These are phyloP conservation scores for Lerista edwardsae DNA, from an alignment of 2,797 vertebrate genomes.

Conservation along the genomic window DNA sequence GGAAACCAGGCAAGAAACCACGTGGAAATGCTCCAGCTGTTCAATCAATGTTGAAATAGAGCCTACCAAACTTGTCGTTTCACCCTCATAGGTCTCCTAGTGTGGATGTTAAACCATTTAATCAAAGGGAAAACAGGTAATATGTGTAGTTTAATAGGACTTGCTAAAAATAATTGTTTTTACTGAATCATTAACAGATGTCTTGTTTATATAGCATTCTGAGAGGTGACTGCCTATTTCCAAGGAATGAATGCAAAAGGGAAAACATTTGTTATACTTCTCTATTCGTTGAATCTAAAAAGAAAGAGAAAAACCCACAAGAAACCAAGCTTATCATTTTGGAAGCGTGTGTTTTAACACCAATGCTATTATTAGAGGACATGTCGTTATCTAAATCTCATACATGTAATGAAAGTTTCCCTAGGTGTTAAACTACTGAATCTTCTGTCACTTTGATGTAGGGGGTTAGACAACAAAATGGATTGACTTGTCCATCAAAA, in stretches of 20 bases:
- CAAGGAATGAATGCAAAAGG: neutral
- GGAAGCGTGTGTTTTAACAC: slow-evolving; percentile 53
- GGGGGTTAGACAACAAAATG: slow-evolving; percentile 59
- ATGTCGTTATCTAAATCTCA: slow-evolving; percentile 72
- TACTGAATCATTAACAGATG: slow-evolving; percentile 37
- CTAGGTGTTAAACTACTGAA: slow-evolving; percentile 64
- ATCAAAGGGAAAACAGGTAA: neutral
- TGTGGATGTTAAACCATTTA: slow-evolving; percentile 33
- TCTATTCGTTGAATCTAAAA: slow-evolving; percentile 41
- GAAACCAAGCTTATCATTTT: slow-evolving; percentile 26
- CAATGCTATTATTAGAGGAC: slow-evolving; percentile 69
- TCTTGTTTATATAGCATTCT: slow-evolving; percentile 27
- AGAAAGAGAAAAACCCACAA: slow-evolving; percentile 4
- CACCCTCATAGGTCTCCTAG: neutral
- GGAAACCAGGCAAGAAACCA: too few species aligned
- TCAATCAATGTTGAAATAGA: too few species aligned
- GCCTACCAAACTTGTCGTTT: neutral
- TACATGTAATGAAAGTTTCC: slow-evolving; percentile 73
- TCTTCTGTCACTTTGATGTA: slow-evolving; percentile 70
- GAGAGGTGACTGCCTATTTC: slow-evolving; percentile 23
- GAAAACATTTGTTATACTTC: slow-evolving; percentile 17
- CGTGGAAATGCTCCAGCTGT: too few species aligned
- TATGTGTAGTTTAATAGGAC: neutral
- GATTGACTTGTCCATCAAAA: slow-evolving; percentile 73
- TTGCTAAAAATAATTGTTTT: slow-evolving; percentile 35